phyloP scores from a whole-genome alignment of 1,140 invertebrate genomes.

The Danaus plexippus region DNA sequence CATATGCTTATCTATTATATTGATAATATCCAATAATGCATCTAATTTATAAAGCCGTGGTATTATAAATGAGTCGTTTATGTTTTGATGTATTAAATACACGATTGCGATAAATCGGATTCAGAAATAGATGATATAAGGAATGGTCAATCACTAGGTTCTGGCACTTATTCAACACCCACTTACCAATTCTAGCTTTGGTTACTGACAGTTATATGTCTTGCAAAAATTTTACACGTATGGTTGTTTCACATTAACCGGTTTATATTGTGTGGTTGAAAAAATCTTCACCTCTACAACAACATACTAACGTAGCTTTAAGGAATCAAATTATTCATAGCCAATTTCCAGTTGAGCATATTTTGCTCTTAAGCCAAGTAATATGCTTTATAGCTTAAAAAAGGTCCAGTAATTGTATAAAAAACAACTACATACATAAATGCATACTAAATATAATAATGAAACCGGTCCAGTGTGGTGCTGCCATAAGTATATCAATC shows the following conservation, averaged over 20 bases:
- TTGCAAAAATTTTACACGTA: conserved; percentile 3
- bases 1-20: no score
- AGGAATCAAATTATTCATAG: conserved; percentile 2
- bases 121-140: conserved; percentile 19
- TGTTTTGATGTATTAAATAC: conserved; percentile 14
- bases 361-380: no score
- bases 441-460: no score
- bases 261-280: no score
- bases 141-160: conserved; percentile 13
- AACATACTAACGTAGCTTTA: conserved; percentile 7
- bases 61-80: conserved; percentile 16
- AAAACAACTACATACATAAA: no score
- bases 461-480: no score
- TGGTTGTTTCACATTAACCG: no score
- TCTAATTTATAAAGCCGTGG: conserved; percentile 5
- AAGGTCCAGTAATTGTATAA: no score
- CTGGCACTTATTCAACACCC: conserved; percentile 18
- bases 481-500: no score
- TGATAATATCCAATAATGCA: not conserved
- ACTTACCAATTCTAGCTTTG: conserved; percentile 6
- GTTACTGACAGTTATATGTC: conserved; percentile 11
- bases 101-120: conserved; percentile 18
- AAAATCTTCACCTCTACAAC: not conserved
- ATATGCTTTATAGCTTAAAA: no score
- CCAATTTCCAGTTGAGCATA: conserved; percentile 3